Base-by-base conservation (phyloP, 2,888 invertebrate genomes). In the Ophion costatus region DNA sequence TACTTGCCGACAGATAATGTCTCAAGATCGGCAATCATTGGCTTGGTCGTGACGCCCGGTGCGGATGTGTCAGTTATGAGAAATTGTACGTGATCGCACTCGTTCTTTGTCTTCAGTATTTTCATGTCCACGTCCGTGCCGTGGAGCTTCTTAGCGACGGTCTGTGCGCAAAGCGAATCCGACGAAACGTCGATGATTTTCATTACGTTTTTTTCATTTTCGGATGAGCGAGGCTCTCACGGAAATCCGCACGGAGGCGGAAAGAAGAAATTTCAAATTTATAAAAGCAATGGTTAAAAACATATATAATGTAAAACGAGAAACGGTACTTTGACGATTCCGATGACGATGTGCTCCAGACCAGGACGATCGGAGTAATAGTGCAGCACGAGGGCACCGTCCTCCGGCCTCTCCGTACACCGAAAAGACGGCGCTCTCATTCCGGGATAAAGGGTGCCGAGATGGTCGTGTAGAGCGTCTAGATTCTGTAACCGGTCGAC, bases 381-480 rank as follows among this genome's bases (percentile, higher is more conserved):
- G 93, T 99, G 99, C 24, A 99, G 95, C 59, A 98, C 95, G 51
- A 98, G 94, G 0, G 97, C 97, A 0, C 98, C 98, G 94, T 98
- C 98, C 94, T 97, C 97, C 7, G 96, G 96, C 80, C 97, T 94
- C 91, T 98, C 98, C 0, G 98, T 98, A 94, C 99, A 99, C 22
- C 99, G 96, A 94, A 99, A 99, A 0, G 98, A 99, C 0, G 99
- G 99, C 0, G 98, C 98, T 89, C 97, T 95, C 98, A 98, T 98
- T 24, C 98, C 98, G 0, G 98, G 98, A 94, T 98, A 98, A 86
- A 98, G 94, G 5, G 98, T 98, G 81, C 98, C 98, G 91, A 99
- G 95, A 93, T 98, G 98, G 92, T 98, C 98, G 92, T 99, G 99
- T 5, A 99, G 95, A 17, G 99, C 98, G 93, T 99, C 99, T 91